Evolutionary conservation across 2,888 invertebrate genomes (phyloP).

Genomic region (Punctoribates punctum): DNA sequence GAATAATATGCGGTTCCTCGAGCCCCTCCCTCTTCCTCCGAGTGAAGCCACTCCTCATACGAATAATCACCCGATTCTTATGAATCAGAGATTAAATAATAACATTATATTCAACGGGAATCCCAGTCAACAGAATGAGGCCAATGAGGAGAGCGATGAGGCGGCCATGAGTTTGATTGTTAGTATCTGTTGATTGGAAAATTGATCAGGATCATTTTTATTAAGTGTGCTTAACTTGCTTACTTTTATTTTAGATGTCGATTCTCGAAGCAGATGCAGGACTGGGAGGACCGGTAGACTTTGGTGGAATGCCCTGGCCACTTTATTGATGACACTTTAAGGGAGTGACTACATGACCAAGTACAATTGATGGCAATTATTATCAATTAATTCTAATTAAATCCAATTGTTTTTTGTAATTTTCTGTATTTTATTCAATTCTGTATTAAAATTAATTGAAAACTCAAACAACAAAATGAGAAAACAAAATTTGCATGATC

Average conservation of each 20-base stretch:
- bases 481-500: too few relatives aligned
- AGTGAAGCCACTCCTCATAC: slow-evolving; percentile 51
- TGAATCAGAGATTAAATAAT: slow-evolving; percentile 34
- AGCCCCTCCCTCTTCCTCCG: slow-evolving; percentile 45
- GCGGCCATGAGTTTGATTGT: slow-evolving; percentile 82
- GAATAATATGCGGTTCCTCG: neutral
- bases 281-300: slow-evolving; percentile 79
- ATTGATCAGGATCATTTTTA: neutral
- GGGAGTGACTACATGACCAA: too few relatives aligned
- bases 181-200: neutral
- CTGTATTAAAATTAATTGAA: too few relatives aligned
- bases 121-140: slow-evolving; percentile 49
- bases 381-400: too few relatives aligned
- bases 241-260: slow-evolving; percentile 63
- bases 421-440: too few relatives aligned
- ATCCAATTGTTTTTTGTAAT: too few relatives aligned
- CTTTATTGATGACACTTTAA: slow-evolving; percentile 59
- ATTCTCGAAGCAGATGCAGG: slow-evolving; percentile 83
- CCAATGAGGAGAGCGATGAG: slow-evolving; percentile 74
- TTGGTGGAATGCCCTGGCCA: slow-evolving; percentile 80
- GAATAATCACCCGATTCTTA: neutral
- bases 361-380: too few relatives aligned
- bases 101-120: slow-evolving; percentile 49
- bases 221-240: neutral
- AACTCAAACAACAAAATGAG: too few relatives aligned